These are phyloP conservation scores for Ectemnius cavifrons DNA, from an alignment of 2,888 invertebrate genomes.

Conservation along the genomic window DNA sequence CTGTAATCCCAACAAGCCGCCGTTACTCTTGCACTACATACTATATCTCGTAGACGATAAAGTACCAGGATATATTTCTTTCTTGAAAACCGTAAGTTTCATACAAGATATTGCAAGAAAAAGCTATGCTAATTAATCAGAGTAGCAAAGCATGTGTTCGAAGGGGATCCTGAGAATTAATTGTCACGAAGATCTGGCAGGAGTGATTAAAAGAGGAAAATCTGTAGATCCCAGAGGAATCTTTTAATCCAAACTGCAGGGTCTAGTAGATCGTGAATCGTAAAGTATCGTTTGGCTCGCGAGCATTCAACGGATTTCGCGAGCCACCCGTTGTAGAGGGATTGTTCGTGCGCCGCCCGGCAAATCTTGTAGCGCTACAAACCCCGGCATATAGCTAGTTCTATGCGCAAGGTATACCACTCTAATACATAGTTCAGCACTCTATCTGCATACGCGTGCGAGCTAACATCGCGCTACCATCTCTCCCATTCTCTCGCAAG, in stretches of 20 bases:
- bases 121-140: no score
- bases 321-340: conserved; percentile 65
- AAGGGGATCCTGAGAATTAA: not conserved
- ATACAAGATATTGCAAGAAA: no score
- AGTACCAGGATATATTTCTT: no score
- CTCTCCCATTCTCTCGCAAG: conserved; percentile 49
- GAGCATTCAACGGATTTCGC: conserved; percentile 44
- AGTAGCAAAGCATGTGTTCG: no score
- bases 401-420: conserved; percentile 67
- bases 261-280: conserved; percentile 24
- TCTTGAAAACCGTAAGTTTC: no score
- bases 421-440: conserved; percentile 75
- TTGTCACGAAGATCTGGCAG: not conserved
- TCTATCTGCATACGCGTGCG: conserved; percentile 70
- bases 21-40: no score
- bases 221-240: conserved; percentile 21
- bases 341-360: conserved; percentile 61
- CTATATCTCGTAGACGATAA: no score
- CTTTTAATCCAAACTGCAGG: conserved; percentile 47
- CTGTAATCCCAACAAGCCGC: not conserved
- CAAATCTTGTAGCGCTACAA: conserved; percentile 70
- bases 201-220: not conserved
- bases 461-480: conserved; percentile 70
- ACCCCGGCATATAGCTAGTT: conserved; percentile 55
- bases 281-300: conserved; percentile 50